Percentiles rank a stretch among this genome's conserved stretches.
phyloP scores from a whole-genome alignment of 2,113 vertebrate genomes.

The Channa argus region DNA sequence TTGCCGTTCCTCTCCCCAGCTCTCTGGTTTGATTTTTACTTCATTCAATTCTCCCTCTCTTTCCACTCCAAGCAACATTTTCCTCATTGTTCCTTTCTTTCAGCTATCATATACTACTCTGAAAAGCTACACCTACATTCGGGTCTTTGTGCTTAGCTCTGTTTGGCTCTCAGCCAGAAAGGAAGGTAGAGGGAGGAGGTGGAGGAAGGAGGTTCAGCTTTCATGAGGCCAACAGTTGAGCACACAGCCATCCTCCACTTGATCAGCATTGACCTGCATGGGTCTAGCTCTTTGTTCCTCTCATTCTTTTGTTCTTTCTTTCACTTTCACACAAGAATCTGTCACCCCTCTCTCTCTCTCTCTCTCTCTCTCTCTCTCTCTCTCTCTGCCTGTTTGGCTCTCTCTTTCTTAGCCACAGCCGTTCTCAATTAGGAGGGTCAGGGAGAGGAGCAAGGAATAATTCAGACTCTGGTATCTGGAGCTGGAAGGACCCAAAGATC shows the following conservation, averaged over 20 bases:
- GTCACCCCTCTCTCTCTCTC: conserved; percentile 41
- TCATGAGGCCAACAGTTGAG: conserved; percentile 65
- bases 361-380: conserved; percentile 41
- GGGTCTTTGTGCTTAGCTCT: conserved; percentile 31
- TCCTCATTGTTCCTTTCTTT: conserved; percentile 4
- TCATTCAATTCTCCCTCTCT: conserved; percentile 35
- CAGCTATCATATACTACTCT: conserved; percentile 26
- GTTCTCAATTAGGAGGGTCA: conserved; percentile 84
- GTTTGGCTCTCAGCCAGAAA: conserved; percentile 41
- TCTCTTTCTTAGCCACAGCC: conserved; percentile 72
- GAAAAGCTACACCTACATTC: conserved; percentile 32
- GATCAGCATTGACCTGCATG: conserved; percentile 36
- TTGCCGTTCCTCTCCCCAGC: conserved; percentile 51
- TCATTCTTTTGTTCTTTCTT: conserved; percentile 52
- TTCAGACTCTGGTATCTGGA: conserved; percentile 76
- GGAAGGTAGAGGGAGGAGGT: conserved; percentile 4
- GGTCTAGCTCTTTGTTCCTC: conserved; percentile 42
- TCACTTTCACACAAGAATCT: conserved; percentile 42
- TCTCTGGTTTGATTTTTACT: conserved; percentile 47
- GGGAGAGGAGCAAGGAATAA: conserved; percentile 76
- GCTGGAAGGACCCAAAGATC: conserved; percentile 69
- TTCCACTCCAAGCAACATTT: conserved; percentile 5
- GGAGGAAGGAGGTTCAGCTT: conserved; percentile 48
- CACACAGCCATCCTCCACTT: conserved; percentile 23
- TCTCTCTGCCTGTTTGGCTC: conserved; percentile 44